Percentiles rank a stretch among this genome's conserved stretches.
Conservation (phyloP, 2,888 invertebrate species). For the Leptogaster cylindrica region DNA sequence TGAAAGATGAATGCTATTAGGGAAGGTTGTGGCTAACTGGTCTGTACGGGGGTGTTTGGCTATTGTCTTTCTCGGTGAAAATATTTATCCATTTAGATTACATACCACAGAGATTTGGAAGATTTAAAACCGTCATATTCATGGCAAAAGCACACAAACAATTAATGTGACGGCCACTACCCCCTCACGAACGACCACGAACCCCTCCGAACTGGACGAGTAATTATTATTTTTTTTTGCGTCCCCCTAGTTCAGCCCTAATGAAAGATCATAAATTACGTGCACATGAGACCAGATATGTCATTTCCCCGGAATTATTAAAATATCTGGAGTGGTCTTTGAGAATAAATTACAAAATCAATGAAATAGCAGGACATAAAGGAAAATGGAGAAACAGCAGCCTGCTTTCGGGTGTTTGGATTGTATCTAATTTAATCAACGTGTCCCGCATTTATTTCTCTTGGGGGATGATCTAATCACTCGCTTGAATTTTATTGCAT, state of each 20-base stretch:
- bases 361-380: too few species aligned
- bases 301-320: not conserved
- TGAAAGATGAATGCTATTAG: conserved; percentile 10
- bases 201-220: not conserved
- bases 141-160: not conserved
- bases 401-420: too few species aligned
- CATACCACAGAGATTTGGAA: not conserved
- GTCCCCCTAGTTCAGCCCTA: conserved; percentile 1
- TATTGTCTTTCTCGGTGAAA: not conserved
- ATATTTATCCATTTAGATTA: not conserved
- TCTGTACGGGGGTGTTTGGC: not conserved
- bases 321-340: not conserved
- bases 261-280: conserved; percentile 19
- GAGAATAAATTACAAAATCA: too few species aligned
- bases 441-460: too few species aligned
- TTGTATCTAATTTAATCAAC: too few species aligned
- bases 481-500: too few species aligned
- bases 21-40: not conserved
- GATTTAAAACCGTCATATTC: conserved; percentile 3
- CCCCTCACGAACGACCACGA: not conserved
- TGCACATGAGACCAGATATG: conserved; percentile 18
- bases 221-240: conserved; percentile 22
- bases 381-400: too few species aligned
- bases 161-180: not conserved
- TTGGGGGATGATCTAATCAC: too few species aligned